Conservation (phyloP, 2,113 vertebrate species). For the Callipepla squamata region DNA sequence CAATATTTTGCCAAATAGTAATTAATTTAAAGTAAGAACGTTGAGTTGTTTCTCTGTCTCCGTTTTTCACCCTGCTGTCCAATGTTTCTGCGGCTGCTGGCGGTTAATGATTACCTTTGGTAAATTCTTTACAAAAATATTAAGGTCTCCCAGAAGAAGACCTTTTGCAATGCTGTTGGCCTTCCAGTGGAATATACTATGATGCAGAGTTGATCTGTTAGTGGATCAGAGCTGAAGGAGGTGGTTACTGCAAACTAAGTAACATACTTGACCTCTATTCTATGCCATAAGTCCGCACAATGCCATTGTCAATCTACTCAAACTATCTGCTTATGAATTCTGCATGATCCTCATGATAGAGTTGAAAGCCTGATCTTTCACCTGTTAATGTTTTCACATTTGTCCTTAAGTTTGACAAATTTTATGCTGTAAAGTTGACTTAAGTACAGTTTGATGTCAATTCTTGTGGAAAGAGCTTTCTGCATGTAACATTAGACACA, state of each 20-base stretch:
- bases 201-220: conserved; percentile 32
- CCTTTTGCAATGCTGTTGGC: conserved; percentile 60
- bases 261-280: conserved; percentile 56
- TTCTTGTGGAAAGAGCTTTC: conserved; percentile 79
- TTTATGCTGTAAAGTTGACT: conserved; percentile 74
- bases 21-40: conserved; percentile 9
- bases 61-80: neutral
- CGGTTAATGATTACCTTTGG: conserved; percentile 6
- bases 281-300: conserved; percentile 70
- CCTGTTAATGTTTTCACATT: conserved; percentile 75
- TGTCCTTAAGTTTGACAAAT: conserved; percentile 74
- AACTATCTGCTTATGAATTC: conserved; percentile 69
- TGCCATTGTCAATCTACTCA: conserved; percentile 73
- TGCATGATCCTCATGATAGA: conserved; percentile 57
- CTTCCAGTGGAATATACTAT: conserved; percentile 31
- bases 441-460: conserved; percentile 74
- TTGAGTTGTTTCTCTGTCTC: neutral
- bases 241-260: conserved; percentile 75
- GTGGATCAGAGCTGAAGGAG: conserved; percentile 62
- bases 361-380: conserved; percentile 74
- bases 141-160: conserved; percentile 49
- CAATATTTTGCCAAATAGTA: neutral
- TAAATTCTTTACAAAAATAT: conserved; percentile 37
- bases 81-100: conserved; percentile 24
- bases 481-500: conserved; percentile 65